Base-by-base conservation (phyloP, 2,797 vertebrate genomes). In the Eremophila alpestris region DNA sequence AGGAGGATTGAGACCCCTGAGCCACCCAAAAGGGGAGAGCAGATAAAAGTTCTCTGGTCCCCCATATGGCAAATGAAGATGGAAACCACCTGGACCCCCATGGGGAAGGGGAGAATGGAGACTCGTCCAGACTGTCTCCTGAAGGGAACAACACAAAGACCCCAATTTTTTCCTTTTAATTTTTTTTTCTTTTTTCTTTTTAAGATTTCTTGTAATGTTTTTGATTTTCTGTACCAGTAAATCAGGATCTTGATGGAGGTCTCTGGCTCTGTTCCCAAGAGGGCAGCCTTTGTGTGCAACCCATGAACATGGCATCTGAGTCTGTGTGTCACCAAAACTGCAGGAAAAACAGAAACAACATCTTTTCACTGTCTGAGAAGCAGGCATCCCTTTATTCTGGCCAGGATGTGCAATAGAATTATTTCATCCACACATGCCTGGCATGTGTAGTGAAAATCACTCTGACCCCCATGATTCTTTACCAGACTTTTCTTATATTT, bases 61-160 rank as follows among this genome's bases (percentile, higher is more conserved):
- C 6, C 13, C 45, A 40, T 10, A 11, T 17, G 29, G 34, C 29
- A 40, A 13, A 21, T 75, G 55, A 24, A 21, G 13, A 40, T 6
- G 5, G 29, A 49, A 29, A 49, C 34, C 29, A 40, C 22, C 13
- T 13, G 2, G 13, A n/a, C 23, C 29, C 8, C 17, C 16, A 9
- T 0, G 20, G 27, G 32, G 13, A 38, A 48, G 43, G 38, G 10
- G 10, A 59, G 10, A 11, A 38, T 59, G 21, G 55, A 29, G 10
- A 67, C 4, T 10, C 4, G 4, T 7, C 16, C 3, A 1, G 6
- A 26, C 13, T 10, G 10, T 13, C 8, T 40, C 40, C 10, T 49
- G 34, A 49, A 75, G 22, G 5, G 45, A 49, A 29, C 32, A 40
- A 29, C 27, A 59, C 3, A 49, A 13, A n/a, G 22, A 32, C 16